Base-by-base conservation (phyloP, 2,113 vertebrate genomes). In the Actenoides hombroni region DNA sequence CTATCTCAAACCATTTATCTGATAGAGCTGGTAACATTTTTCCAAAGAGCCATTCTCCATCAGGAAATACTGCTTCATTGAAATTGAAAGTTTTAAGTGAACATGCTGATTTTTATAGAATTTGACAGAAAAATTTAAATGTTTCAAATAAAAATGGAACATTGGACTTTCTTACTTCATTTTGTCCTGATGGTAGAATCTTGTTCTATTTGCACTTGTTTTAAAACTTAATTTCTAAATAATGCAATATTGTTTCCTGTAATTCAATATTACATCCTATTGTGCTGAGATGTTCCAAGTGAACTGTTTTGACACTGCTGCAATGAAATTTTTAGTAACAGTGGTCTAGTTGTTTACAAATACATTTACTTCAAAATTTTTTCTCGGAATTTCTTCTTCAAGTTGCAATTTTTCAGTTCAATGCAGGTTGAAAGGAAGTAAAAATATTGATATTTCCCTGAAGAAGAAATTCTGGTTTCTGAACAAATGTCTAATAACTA, bases 1-100 rank as follows among this genome's bases (percentile, higher is more conserved):
- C 90, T 95, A 91, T 94, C 6, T 56, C 74, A 81, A 83, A 92
- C 56, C 61, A 81, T 77, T 95, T 90, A 95, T 91, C 88, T 92
- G 92, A 88, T 75, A 73, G 88, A 92, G 53, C 56, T 37, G 33
- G 69, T 42, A 63, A 88, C 68, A 61, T 79, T 96, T 88, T 91
- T 37, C 61, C 61, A n/a, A 77, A 92, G 73, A 93, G 53, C 24
- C 57, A 70, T 46, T 25, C 49, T 61, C 60, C 48, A 78, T 28
- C 86, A 93, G 61, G 39, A 89, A 86, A 73, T 24, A 53, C 16
- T 44, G 53, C 60, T 83, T 63, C 83, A 92, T 31, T 84, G 57
- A 71, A 96, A 96, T 10, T 5, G 37, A 56, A 96, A 92, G 60
- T 86, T 93, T 90, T 80, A 67, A 73, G 69, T 63, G 64, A 81